phyloP scores from a whole-genome alignment of 2,888 invertebrate species.

The Epistrophe eligans region DNA sequence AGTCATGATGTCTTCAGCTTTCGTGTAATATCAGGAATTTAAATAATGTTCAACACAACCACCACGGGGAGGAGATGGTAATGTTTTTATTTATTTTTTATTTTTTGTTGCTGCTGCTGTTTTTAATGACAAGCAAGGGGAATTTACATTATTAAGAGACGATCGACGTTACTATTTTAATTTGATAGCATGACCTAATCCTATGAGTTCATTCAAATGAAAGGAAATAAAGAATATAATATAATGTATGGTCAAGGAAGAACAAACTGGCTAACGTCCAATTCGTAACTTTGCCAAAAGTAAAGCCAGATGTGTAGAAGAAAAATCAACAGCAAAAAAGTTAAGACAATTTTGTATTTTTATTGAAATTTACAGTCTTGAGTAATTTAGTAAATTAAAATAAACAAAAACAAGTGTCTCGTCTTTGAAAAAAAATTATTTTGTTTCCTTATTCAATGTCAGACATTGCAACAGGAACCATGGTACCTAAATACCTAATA shows the following conservation, averaged over 20 bases:
- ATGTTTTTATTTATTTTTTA: neutral
- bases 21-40: constrained; percentile 38
- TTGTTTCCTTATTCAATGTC: neutral
- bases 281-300: constrained; percentile 57
- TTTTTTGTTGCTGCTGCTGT: neutral
- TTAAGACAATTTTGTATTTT: constrained; percentile 46
- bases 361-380: constrained; percentile 2
- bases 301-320: constrained; percentile 53
- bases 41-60: constrained; percentile 26
- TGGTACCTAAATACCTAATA: too few relatives aligned
- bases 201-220: constrained; percentile 57
- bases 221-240: constrained; percentile 25
- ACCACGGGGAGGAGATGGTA: constrained; percentile 8
- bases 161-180: constrained; percentile 44
- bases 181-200: constrained; percentile 69
- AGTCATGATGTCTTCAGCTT: constrained; percentile 23
- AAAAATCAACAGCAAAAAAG: constrained; percentile 43
- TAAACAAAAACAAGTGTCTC: neutral
- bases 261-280: constrained; percentile 62
- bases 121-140: constrained; percentile 33
- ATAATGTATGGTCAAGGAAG: constrained; percentile 36
- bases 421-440: neutral
- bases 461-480: neutral
- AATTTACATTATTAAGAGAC: constrained; percentile 44
- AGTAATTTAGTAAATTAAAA: constrained; percentile 28